A percentile compares a stretch with the other conserved stretches of the same genome.
Evolutionary conservation across 1,140 invertebrate genomes (phyloP).

Genomic region (Drosophila varians): DNA sequence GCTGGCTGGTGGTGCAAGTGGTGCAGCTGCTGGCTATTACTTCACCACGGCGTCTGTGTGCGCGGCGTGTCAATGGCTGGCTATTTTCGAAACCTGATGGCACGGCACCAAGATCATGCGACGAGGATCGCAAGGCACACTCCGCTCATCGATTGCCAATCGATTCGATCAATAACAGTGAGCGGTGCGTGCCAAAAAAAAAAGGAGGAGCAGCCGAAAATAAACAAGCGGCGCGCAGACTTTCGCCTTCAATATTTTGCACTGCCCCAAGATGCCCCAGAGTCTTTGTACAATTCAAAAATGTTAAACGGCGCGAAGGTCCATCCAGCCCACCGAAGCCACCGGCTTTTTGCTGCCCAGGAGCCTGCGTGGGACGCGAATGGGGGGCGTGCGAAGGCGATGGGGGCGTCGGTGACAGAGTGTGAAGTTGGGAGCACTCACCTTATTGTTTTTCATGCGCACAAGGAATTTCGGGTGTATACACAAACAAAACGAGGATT

Average conservation of each 20-base stretch:
- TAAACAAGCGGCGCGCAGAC: slow-evolving; percentile 10
- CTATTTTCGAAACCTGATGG: slow-evolving; percentile 77
- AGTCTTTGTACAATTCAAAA: slow-evolving; percentile 7
- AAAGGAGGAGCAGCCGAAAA: slow-evolving; percentile 6
- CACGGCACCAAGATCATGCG: slow-evolving; percentile 75
- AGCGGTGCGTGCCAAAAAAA: slow-evolving; percentile 27
- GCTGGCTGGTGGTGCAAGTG: slow-evolving; percentile 13
- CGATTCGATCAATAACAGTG: slow-evolving; percentile 43
- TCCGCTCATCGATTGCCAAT: slow-evolving; percentile 44
- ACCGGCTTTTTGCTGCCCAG: slow-evolving; percentile 45
- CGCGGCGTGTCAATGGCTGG: slow-evolving; percentile 68
- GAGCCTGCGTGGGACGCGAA: neutral
- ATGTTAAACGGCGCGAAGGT: slow-evolving; percentile 13
- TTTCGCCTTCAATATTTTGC: slow-evolving; percentile 29
- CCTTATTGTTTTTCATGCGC: slow-evolving; percentile 58
- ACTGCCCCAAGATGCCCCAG: too few species aligned
- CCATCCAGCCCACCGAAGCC: slow-evolving; percentile 1
- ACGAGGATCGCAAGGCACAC: slow-evolving; percentile 32
- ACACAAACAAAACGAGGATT: slow-evolving; percentile 40
- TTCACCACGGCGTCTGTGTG: slow-evolving; percentile 22
- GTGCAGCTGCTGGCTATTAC: slow-evolving; percentile 27
- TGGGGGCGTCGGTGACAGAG: neutral
- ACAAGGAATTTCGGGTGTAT: slow-evolving; percentile 58
- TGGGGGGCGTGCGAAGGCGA: neutral
- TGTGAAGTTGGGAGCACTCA: slow-evolving; percentile 28